These are phyloP conservation scores for Agelastica alni DNA, from an alignment of 2,888 invertebrate genomes.

Conservation along the genomic window DNA sequence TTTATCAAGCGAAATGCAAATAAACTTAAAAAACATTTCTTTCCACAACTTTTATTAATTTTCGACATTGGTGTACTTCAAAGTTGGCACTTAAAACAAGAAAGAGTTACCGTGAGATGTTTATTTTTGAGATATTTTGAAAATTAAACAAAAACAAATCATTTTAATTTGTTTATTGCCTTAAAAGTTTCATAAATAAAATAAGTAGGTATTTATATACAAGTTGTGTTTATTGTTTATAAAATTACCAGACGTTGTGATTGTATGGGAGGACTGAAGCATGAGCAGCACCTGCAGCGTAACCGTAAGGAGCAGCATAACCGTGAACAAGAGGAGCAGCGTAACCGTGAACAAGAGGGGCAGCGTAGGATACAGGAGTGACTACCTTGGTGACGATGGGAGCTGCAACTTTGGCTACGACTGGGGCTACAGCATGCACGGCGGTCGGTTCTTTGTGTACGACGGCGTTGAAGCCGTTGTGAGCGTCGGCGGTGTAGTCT, in stretches of 20 bases:
- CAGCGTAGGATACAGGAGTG: constrained; percentile 25
- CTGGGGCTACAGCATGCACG: constrained; percentile 39
- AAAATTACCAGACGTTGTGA: constrained; percentile 56
- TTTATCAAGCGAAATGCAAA: no score
- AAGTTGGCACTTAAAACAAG: no score
- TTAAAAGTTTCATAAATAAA: constrained; percentile 2
- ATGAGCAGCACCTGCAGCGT: constrained; percentile 33
- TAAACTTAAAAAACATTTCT: no score
- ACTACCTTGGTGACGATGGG: constrained; percentile 30
- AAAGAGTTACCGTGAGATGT: no score
- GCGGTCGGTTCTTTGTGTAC: constrained; percentile 57
- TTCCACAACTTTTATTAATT: no score
- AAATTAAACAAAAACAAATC: neutral
- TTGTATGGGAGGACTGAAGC: constrained; percentile 30
- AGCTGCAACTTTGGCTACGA: constrained; percentile 34
- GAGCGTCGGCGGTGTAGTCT: constrained; percentile 60
- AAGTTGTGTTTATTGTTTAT: constrained; percentile 38
- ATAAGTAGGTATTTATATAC: constrained; percentile 8
- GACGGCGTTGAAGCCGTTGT: constrained; percentile 61
- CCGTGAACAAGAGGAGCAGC: constrained; percentile 33
- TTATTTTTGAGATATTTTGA: no score
- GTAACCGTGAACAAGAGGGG: constrained; percentile 25
- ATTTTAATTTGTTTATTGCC: neutral
- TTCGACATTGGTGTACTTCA: no score
- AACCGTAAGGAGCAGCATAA: constrained; percentile 23